Conservation (phyloP, 2,888 invertebrate species). For the Cacoxenus indagator region DNA sequence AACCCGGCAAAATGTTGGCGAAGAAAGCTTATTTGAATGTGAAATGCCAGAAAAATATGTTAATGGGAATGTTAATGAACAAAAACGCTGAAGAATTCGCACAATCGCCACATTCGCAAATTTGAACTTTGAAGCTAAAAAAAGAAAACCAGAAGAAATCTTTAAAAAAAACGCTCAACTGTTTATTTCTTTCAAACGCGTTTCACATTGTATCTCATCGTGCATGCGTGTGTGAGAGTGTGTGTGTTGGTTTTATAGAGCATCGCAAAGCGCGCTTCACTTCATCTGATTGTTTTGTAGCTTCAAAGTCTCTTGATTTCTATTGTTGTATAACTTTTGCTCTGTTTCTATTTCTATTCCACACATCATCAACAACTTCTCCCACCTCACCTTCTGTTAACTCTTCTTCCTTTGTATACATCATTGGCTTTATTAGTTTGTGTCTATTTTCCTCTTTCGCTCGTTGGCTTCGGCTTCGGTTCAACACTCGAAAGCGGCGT, state of each 20-base stretch:
- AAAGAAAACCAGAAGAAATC: not conserved
- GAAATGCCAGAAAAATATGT: not conserved
- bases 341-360: slow-evolving; percentile 1
- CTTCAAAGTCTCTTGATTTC: slow-evolving; percentile 7
- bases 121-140: no score
- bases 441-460: slow-evolving; percentile 19
- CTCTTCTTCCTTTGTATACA: slow-evolving; percentile 26
- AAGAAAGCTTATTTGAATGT: no score
- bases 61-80: not conserved
- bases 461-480: not conserved
- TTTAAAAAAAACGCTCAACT: no score
- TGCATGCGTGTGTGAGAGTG: slow-evolving; percentile 28
- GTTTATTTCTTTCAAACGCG: slow-evolving; percentile 1
- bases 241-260: slow-evolving; percentile 19
- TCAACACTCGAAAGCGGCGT: slow-evolving; percentile 2
- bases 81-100: not conserved
- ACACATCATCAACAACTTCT: not conserved
- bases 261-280: slow-evolving; percentile 12
- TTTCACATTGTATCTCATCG: slow-evolving; percentile 7
- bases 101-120: not conserved
- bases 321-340: not conserved
- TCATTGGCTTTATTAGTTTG: slow-evolving; percentile 31
- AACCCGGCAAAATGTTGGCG: not conserved
- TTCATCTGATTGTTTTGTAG: slow-evolving; percentile 29
- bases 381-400: slow-evolving; percentile 27